Percentiles rank a stretch among this genome's conserved stretches.
Evolutionary conservation across 2,888 invertebrate species (phyloP).

Genomic region (Invenusta paracnida): DNA sequence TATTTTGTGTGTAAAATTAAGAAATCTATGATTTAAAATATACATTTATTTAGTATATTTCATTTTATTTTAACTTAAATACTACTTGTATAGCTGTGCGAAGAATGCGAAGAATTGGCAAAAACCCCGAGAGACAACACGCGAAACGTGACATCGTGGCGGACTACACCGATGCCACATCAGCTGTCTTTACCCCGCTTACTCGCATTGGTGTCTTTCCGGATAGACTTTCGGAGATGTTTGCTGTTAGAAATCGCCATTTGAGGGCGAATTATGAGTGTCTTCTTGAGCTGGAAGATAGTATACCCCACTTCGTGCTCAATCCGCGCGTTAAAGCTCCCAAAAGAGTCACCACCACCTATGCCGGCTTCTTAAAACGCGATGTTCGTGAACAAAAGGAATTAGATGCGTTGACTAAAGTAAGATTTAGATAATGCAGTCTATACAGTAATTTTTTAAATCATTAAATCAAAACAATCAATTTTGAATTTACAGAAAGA

Average conservation of each 20-base stretch:
- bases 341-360: constrained; percentile 55
- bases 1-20: too few relatives aligned
- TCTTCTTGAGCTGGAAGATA: constrained; percentile 58
- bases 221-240: constrained; percentile 59
- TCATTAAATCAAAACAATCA: too few relatives aligned
- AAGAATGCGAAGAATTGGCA: constrained; percentile 38
- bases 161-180: constrained; percentile 55
- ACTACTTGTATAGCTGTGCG: constrained; percentile 38
- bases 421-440: constrained; percentile 47
- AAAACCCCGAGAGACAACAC: constrained; percentile 32
- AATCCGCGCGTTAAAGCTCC: constrained; percentile 57
- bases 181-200: constrained; percentile 58
- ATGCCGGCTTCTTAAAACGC: constrained; percentile 57
- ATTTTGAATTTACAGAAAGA: too few relatives aligned
- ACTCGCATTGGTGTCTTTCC: constrained; percentile 59
- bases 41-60: too few relatives aligned
- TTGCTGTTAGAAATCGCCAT: constrained; percentile 55
- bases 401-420: constrained; percentile 57
- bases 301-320: constrained; percentile 56
- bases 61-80: too few relatives aligned
- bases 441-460: too few relatives aligned
- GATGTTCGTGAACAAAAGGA: constrained; percentile 57
- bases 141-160: constrained; percentile 52
- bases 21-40: too few relatives aligned
- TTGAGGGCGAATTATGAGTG: constrained; percentile 48